Base-by-base conservation (phyloP, 2,797 vertebrate species). In the Eulemur coronatus region DNA sequence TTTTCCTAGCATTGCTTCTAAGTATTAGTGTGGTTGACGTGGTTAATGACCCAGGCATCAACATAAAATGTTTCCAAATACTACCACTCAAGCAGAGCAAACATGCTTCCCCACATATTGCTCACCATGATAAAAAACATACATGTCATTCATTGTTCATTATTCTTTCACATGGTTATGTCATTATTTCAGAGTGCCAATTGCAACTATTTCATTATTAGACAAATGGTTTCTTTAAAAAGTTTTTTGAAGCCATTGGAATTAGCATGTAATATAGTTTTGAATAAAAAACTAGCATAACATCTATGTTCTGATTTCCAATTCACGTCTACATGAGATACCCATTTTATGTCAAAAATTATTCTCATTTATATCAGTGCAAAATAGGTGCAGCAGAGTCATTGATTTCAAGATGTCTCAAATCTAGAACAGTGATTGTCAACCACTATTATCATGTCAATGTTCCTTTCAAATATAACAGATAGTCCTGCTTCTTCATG, bases 141-240 rank as follows among this genome's bases (percentile, higher is more conserved):
- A 92, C 48, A 87, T 94, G 75, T 38, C 50, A 57, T 38, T 61
- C 65, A 89, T n/a, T 80, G 79, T 91, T 94, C 57, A 67, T 79
- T 81, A 63, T 70, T 57, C 11, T 70, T 46, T 78, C 70, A 55
- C 17, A 41, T 1, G 2, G 12, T 73, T 67, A 55, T 65, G 50
- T 55, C 59, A 50, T 88, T 76, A 85, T 86, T 65, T 92, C 38
- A 73, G 13, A 81, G 13, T n/a, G 41, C n/a, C 43, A 52, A 2
- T 15, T 35, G n/a, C 86, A 94, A 50, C 13, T 76, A 13, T 86
- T 89, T 86, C 26, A 13, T 79, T 61, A 28, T 57, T 69, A 75
- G 15, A 12, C 30, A 81, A 84, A 9, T 48, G 33, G 13, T 65
- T 70, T 63, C 35, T 69, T 61, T 57, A 38, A 80, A 85, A 84